Evolutionary conservation across 1,140 invertebrate genomes (phyloP), one percentile per base, ranked within the genome.

Genomic region (Heliconius eleuchia): DNA sequence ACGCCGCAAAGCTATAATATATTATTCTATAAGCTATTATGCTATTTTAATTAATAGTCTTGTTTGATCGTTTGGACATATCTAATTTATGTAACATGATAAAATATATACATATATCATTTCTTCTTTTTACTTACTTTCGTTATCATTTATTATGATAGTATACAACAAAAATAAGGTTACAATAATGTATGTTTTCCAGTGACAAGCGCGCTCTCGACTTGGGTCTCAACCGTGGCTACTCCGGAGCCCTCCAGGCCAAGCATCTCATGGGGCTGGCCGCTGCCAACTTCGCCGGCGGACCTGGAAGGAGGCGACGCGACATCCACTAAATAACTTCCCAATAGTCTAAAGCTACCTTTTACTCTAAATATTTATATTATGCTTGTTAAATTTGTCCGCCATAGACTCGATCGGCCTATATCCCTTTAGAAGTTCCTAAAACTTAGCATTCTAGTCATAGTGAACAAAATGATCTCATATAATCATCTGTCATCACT

Each of bases 181-280:
- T 37, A 71, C 3, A 11, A 72, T 72, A 19, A 19, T n/a, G 8
- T 39, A 19, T 39, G 0, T 39, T 16, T 74, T 77, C 18, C 95
- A 98, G 97, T 89, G 95, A 96, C 66, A 98, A 98, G 92, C 96
- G 97, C 3, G 97, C 97, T 55, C 93, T 98, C 71, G 97, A 98
- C 88, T 95, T 98, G 83, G 98, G 98, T 18, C 94, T 99, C 70
- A 97, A 96, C 79, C 97, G 98, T 50, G 98, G 98, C 5, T 98
- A 97, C 92, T 98, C 97, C 57, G 98, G 98, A 0, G 97, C 97
- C 37, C 96, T 98, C 86, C 97, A 98, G 70, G 98, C 97, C 85
- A 98, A 98, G 92, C 98, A 98, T 91, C 95, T 98, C 84, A 98
- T 99, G 97, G 98, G 97, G 1, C 89, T 98, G 66, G 97, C 97